A percentile compares a stretch with the other conserved stretches of the same genome.
Evolutionary conservation across 2,888 invertebrate genomes (phyloP).

Genomic region (Aphelenchoides bicaudatus): DNA sequence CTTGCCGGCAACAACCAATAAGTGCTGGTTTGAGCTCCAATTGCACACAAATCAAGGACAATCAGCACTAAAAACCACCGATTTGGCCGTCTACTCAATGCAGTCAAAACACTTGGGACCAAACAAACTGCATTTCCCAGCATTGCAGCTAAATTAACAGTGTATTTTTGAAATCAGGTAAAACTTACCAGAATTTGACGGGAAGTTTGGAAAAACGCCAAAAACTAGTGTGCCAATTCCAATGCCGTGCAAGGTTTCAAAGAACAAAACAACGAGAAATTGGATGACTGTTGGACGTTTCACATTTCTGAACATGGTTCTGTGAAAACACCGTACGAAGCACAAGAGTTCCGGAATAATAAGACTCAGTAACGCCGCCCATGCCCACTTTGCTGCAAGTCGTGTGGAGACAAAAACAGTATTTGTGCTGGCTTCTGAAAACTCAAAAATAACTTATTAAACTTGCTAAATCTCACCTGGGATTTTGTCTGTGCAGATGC

Average conservation of each 20-base stretch:
- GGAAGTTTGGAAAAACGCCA: constrained; percentile 81
- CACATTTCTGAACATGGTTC: constrained; percentile 62
- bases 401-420: constrained; percentile 49
- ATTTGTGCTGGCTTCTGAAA: constrained; percentile 47
- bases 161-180: not conserved
- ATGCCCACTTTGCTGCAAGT: constrained; percentile 61
- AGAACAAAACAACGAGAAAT: constrained; percentile 68
- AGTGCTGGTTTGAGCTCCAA: constrained; percentile 83
- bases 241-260: constrained; percentile 82
- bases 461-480: constrained; percentile 35
- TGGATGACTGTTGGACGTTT: constrained; percentile 53
- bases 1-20: constrained; percentile 80
- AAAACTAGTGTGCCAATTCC: constrained; percentile 83
- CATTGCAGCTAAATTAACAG: constrained; percentile 69
- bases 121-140: constrained; percentile 90
- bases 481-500: constrained; percentile 55
- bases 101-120: constrained; percentile 72
- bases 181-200: constrained; percentile 77
- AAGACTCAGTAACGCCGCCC: constrained; percentile 61
- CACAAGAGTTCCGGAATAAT: constrained; percentile 62
- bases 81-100: constrained; percentile 64
- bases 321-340: constrained; percentile 61
- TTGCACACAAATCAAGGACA: constrained; percentile 73
- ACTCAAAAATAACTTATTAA: not conserved
- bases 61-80: constrained; percentile 51